Evolutionary conservation across 64 coral and sea anemone genomes (phyloP), one percentile per base, ranked within the genome.

Genomic region (Anthopleura sola): DNA sequence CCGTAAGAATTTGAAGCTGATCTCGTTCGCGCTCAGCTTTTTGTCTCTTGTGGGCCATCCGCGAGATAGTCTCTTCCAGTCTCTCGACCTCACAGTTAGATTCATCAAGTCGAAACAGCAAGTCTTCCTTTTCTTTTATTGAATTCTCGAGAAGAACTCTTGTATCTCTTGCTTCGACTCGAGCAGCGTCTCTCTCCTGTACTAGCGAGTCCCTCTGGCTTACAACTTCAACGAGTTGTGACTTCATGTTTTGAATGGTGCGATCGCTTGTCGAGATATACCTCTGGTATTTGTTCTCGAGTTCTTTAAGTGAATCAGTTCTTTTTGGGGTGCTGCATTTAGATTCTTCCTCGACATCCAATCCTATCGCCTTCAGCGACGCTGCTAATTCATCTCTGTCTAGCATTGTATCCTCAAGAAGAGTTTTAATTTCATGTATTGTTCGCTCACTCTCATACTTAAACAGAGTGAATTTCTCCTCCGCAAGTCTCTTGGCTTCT

Each of bases 381-480:
- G 64, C 56, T 44, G 88, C 55, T n/a, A 97, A 71, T 53, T 97
- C 94, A 51, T 97, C 94, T 49, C 94, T 89, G 84, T 97, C 94
- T 13, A 97, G 87, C 40, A 92, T 58, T 14, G 90, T 75, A 20
- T 93, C 94, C 28, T 97, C 94, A 5, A 97, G 83, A 81, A 92
- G 88, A 34, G 82, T 62, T 47, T 87, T 92, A 2, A 97, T 60
- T 10, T 97, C 94, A 36, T 97, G 87, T 37, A 97, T 77, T 29
- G 85, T 97, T n/a, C 85, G 87, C 21, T 97, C 94, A 49, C 84
- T 97, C 50, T 97, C 94, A 34, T 97, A 97, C 60, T 93, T 97
- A 54, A 92, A 97, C 20, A 97, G 58, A 36, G 94, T 93, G 68
- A 89, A 97, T 79, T 97, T 97, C 75, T 97, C 90, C 55, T 97